Conservation (phyloP, 1,140 invertebrate genomes). For the Leptopilina clavipes region DNA sequence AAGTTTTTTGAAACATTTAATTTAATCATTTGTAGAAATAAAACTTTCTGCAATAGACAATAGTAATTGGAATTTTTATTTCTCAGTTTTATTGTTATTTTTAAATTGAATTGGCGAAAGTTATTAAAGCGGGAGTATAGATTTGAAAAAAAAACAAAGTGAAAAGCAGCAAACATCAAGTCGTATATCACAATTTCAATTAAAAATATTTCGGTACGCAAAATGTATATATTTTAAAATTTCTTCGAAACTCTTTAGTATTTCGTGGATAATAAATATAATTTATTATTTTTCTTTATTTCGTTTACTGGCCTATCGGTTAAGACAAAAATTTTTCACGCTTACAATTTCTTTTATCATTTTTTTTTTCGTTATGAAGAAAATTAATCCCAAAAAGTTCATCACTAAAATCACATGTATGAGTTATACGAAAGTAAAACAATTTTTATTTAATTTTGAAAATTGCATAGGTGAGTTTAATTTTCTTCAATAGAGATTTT, state of each 20-base stretch:
- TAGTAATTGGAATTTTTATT: too few relatives aligned
- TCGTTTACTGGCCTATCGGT: conserved; percentile 5
- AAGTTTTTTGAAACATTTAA: too few relatives aligned
- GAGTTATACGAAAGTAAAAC: too few relatives aligned
- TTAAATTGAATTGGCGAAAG: too few relatives aligned
- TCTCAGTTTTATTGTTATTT: too few relatives aligned
- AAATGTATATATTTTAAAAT: not conserved
- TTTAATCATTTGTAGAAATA: too few relatives aligned
- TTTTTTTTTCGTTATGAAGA: not conserved
- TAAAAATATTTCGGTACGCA: conserved; percentile 17
- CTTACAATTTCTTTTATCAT: not conserved
- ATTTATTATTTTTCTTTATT: conserved; percentile 20
- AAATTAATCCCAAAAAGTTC: not conserved
- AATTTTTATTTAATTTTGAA: too few relatives aligned
- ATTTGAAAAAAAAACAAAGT: not conserved
- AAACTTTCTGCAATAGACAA: too few relatives aligned
- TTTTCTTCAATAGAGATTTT: not conserved
- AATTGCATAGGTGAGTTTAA: too few relatives aligned
- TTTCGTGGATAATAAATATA: conserved; percentile 21
- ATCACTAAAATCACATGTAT: too few relatives aligned
- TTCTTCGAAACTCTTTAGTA: not conserved
- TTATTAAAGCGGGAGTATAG: too few relatives aligned
- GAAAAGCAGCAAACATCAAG: conserved; percentile 23
- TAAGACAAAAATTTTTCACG: not conserved
- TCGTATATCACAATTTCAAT: not conserved